These are phyloP conservation scores for Drosophila melanocephala DNA, from an alignment of 2,888 invertebrate genomes.

Conservation along the genomic window DNA sequence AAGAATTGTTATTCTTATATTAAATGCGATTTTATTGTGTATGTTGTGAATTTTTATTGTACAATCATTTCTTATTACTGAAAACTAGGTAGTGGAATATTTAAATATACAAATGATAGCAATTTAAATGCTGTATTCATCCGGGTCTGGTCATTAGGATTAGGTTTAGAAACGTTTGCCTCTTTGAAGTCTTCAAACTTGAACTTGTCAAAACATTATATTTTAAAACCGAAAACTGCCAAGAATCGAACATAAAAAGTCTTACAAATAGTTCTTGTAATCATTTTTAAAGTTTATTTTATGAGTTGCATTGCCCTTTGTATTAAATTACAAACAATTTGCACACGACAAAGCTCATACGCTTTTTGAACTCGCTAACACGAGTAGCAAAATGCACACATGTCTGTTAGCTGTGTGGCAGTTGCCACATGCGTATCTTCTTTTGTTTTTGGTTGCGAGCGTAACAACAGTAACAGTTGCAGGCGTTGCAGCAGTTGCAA, in stretches of 20 bases:
- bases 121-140: background rate
- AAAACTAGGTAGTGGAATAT: background rate
- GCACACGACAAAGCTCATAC: slow-evolving; percentile 21
- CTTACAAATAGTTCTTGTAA: background rate
- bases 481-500: slow-evolving; percentile 56
- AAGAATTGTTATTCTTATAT: slow-evolving; percentile 15
- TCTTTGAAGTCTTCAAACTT: background rate
- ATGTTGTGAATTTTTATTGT: background rate
- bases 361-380: slow-evolving; percentile 35
- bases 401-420: slow-evolving; percentile 14
- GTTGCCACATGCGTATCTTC: slow-evolving; percentile 18
- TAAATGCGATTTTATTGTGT: background rate
- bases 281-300: background rate
- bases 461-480: slow-evolving; percentile 65
- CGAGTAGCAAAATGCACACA: slow-evolving; percentile 22
- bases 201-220: background rate
- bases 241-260: background rate
- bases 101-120: background rate
- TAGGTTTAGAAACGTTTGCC: no score
- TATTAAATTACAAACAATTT: slow-evolving; percentile 14
- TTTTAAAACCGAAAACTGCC: background rate
- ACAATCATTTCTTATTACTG: background rate
- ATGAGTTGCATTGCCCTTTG: background rate
- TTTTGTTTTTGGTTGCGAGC: slow-evolving; percentile 48
- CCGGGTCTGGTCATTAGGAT: background rate